Base-by-base conservation (phyloP, 1,140 invertebrate genomes). In the Drosophila willistoni region DNA sequence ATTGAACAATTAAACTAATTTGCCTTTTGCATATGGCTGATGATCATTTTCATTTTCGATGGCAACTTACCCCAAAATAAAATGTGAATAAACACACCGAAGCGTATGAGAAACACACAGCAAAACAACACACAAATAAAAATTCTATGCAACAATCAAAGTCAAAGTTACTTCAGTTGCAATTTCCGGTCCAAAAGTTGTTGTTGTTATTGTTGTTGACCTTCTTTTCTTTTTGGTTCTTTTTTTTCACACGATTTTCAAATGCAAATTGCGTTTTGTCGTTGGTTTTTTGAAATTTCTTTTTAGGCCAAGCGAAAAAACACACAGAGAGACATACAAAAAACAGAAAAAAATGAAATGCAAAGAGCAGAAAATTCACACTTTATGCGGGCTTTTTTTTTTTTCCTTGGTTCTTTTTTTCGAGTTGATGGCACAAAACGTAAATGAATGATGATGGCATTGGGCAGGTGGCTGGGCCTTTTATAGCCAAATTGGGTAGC, bases 1-100 rank as follows among this genome's bases (percentile, higher is more conserved):
- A 86, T 82, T 85, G 70, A 68, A 80, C 83, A 87, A 87, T 87
- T 89, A 83, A 76, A 87, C 79, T 79, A 89, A 87, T 89, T 89
- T 81, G 42, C 51, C 70, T 74, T 67, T 71, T 71, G 81, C 71
- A 79, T 79, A 67, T 39, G 36, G 12, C 29, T 29, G 29, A 29
- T 29, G 29, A 39, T 39, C 3, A 17, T 36, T 60, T 39, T 39
- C 3, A 17, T 36, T 60, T 39, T 34, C 5, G 19, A 51, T 51
- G 17, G 17, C 68, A 54, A 72, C 64, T 74, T 68, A 76, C 72
- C 73, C 60, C 70, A 77, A 44, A 44, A 44, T 14, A 17, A 44
- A 42, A 51, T 51, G 17, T 14, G 44, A 62, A 70, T 68, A 56
- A 69, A 77, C 57, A 65, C 63, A 65, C 56, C 36, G 36, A 64